phyloP scores from a whole-genome alignment of 53 echinoderm and acorn worm species.

The Mesocentrotus franciscanus region DNA sequence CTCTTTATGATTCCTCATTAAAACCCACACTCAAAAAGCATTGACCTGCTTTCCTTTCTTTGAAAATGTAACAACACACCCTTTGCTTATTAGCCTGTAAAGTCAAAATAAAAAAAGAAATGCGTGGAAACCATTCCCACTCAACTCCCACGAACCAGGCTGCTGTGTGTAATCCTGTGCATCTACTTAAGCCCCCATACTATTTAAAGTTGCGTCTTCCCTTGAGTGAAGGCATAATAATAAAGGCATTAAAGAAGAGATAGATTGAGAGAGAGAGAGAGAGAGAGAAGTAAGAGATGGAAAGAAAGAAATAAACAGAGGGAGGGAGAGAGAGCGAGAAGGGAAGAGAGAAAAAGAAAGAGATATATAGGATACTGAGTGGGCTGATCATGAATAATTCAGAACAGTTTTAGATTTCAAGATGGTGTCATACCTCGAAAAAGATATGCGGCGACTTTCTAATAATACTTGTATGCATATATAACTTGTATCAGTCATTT shows the following conservation, averaged over 20 bases:
- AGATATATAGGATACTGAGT: conserved; percentile 30
- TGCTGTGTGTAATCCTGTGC: conserved; percentile 52
- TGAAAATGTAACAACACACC: conserved; percentile 61
- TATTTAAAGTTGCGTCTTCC: conserved; percentile 57
- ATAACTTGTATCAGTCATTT: neutral
- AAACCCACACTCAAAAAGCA: conserved; percentile 48
- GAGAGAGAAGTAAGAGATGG: neutral
- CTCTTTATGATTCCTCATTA: conserved; percentile 31
- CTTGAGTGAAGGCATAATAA: conserved; percentile 24
- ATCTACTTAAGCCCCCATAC: conserved; percentile 63
- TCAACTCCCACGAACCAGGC: conserved; percentile 60
- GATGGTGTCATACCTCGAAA: conserved; percentile 48
- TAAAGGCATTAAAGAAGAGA: conserved; percentile 55
- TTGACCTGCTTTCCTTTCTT: conserved; percentile 42
- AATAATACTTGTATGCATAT: neutral
- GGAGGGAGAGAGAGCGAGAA: neutral
- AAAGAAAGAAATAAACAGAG: neutral
- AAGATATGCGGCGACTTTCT: conserved; percentile 54
- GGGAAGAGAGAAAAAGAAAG: neutral
- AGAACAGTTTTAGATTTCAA: conserved; percentile 42
- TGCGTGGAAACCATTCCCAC: conserved; percentile 38
- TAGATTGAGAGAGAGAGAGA: conserved; percentile 22
- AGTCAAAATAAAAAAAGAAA: conserved; percentile 40
- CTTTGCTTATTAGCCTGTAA: conserved; percentile 46
- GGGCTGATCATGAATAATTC: conserved; percentile 49